Percentiles rank a stretch among this genome's conserved stretches.
phyloP scores from a whole-genome alignment of 2,888 invertebrate genomes.

The Mellilla xanthometata region DNA sequence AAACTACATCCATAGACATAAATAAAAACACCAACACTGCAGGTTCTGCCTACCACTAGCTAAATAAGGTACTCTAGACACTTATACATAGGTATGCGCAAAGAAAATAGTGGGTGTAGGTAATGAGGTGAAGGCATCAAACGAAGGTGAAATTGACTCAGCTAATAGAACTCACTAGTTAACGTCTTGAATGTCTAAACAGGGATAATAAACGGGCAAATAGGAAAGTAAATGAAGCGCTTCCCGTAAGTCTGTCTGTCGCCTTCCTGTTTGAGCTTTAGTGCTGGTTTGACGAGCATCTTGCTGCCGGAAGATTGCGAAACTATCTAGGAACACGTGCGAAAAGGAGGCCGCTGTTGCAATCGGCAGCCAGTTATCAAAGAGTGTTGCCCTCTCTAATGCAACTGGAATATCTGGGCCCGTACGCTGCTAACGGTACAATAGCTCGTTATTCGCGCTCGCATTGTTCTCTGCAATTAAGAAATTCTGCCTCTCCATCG shows the following conservation, averaged over 20 bases:
- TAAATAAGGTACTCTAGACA: conserved; percentile 19
- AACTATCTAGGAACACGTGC: conserved; percentile 66
- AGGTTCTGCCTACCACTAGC: conserved; percentile 36
- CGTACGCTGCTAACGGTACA: conserved; percentile 62
- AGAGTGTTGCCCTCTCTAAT: conserved; percentile 69
- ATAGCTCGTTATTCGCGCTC: conserved; percentile 44
- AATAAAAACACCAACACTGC: conserved; percentile 28
- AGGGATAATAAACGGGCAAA: conserved; percentile 9
- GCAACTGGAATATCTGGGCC: conserved; percentile 50
- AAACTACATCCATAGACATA: conserved; percentile 31
- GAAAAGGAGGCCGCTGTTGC: conserved; percentile 68
- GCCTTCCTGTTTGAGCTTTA: conserved; percentile 31
- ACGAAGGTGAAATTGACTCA: conserved; percentile 36
- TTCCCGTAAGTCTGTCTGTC: conserved; percentile 25
- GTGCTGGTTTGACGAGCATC: conserved; percentile 31
- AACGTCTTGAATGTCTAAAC: not conserved
- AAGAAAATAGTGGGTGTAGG: conserved; percentile 39
- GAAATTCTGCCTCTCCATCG: conserved; percentile 5
- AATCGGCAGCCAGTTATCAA: conserved; percentile 62
- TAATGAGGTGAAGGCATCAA: conserved; percentile 46
- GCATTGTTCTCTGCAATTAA: conserved; percentile 64
- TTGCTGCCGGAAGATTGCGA: conserved; percentile 60
- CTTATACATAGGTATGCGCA: conserved; percentile 30
- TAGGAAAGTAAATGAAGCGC: conserved; percentile 26
- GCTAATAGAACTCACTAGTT: conserved; percentile 4